These are phyloP conservation scores for Eurosta solidaginis DNA, from an alignment of 1,140 invertebrate species.

Conservation along the genomic window DNA sequence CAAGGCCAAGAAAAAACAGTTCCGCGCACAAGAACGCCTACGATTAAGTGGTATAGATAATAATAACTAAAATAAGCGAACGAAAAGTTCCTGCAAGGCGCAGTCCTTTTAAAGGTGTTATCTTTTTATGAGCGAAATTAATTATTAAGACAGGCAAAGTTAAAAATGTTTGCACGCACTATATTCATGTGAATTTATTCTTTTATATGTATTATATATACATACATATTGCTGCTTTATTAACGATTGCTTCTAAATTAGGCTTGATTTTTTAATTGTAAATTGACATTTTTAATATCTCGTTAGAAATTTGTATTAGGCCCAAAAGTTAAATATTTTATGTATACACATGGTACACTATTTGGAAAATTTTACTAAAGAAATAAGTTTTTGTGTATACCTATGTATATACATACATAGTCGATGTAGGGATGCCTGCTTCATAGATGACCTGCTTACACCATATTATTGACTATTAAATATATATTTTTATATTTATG, in stretches of 20 bases:
- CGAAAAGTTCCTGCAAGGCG: background rate
- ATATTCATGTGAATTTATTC: background rate
- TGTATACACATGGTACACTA: too few relatives aligned
- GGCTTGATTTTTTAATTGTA: background rate
- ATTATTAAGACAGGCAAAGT: background rate
- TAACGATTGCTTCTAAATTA: background rate
- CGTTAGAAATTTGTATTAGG: too few relatives aligned
- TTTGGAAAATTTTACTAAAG: too few relatives aligned
- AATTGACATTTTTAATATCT: background rate
- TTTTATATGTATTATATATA: background rate
- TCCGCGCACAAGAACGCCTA: conserved; percentile 27
- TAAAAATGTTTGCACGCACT: background rate
- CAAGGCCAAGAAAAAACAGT: conserved; percentile 4
- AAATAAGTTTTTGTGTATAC: too few relatives aligned
- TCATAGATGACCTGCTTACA: too few relatives aligned
- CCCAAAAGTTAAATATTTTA: too few relatives aligned
- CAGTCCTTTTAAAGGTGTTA: background rate
- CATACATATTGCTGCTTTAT: background rate
- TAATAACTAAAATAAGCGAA: background rate
- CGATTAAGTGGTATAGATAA: background rate
- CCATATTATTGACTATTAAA: too few relatives aligned
- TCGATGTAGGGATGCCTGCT: too few relatives aligned
- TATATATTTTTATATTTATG: too few relatives aligned
- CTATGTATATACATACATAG: too few relatives aligned
- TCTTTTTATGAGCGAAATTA: background rate